Conservation (phyloP, 92 coral and sea anemone species). For the Parazoanthus atlanticus region DNA sequence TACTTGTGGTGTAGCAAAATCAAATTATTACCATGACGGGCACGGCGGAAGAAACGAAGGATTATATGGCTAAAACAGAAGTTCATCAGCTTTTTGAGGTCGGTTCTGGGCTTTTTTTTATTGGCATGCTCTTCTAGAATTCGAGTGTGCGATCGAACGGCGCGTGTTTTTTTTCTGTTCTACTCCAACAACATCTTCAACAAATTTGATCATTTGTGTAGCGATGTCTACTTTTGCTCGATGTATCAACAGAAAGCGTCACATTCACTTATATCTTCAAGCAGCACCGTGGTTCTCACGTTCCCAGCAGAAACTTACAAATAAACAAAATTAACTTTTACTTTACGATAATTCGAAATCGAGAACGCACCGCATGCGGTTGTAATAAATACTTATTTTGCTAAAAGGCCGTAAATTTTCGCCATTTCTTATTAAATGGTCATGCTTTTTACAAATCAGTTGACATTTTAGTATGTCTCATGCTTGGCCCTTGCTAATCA, state of each 20-base stretch:
- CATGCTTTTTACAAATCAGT: no score
- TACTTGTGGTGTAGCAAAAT: background rate
- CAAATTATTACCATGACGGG: slow-evolving; percentile 67
- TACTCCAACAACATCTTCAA: background rate
- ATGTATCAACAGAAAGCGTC: background rate
- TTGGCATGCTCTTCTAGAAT: background rate
- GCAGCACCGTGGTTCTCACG: background rate
- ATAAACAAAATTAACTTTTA: background rate
- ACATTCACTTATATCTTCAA: background rate
- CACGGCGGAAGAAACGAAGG: slow-evolving; percentile 85
- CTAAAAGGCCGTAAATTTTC: no score
- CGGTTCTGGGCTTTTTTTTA: background rate
- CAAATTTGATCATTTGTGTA: background rate
- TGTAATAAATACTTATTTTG: no score
- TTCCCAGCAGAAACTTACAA: background rate
- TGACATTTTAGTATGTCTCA: no score
- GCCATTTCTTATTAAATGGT: no score
- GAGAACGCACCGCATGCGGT: background rate
- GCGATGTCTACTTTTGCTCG: background rate
- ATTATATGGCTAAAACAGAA: slow-evolving; percentile 91
- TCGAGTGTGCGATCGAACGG: background rate
- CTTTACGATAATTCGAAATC: background rate
- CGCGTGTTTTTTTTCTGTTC: slow-evolving; percentile 7
- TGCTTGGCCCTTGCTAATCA: background rate
- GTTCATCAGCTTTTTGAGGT: slow-evolving; percentile 97